phyloP scores from a whole-genome alignment of 2,888 invertebrate species.

The Antitype chi region DNA sequence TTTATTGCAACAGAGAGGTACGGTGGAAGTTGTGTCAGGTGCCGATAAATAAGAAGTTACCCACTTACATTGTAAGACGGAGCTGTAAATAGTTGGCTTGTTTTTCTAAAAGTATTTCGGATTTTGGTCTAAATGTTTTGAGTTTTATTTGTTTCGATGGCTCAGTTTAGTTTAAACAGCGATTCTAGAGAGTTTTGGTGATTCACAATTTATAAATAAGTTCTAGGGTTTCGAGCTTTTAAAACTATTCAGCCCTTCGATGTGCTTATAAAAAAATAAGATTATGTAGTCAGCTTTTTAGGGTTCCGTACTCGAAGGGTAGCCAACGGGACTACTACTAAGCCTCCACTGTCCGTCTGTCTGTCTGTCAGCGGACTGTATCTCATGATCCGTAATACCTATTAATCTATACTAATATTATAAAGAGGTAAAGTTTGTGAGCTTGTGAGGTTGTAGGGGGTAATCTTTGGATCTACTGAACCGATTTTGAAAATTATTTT shows the following conservation, averaged over 20 bases:
- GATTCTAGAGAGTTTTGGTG: not conserved
- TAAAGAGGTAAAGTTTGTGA: too few relatives aligned
- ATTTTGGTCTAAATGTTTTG: slow-evolving; percentile 33
- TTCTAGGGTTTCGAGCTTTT: slow-evolving; percentile 3
- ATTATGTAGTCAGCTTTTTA: not conserved
- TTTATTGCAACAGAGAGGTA: slow-evolving; percentile 55
- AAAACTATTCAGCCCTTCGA: slow-evolving; percentile 10
- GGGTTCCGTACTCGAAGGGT: too few relatives aligned
- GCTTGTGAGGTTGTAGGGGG: too few relatives aligned
- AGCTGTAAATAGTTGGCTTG: slow-evolving; percentile 57
- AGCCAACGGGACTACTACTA: too few relatives aligned
- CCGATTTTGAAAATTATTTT: too few relatives aligned
- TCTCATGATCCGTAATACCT: too few relatives aligned
- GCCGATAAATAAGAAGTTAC: slow-evolving; percentile 64
- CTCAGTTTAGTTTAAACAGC: slow-evolving; percentile 12
- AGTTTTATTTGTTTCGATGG: slow-evolving; percentile 15
- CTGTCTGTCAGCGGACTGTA: too few relatives aligned
- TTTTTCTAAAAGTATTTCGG: slow-evolving; percentile 51
- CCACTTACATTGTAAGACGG: slow-evolving; percentile 63
- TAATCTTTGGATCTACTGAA: too few relatives aligned
- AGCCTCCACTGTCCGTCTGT: too few relatives aligned
- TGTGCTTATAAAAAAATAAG: not conserved
- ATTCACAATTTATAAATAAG: not conserved
- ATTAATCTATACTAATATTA: too few relatives aligned
- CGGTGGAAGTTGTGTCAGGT: slow-evolving; percentile 59